Evolutionary conservation across 2,113 vertebrate genomes (phyloP).

Genomic region (Sula dactylatra): DNA sequence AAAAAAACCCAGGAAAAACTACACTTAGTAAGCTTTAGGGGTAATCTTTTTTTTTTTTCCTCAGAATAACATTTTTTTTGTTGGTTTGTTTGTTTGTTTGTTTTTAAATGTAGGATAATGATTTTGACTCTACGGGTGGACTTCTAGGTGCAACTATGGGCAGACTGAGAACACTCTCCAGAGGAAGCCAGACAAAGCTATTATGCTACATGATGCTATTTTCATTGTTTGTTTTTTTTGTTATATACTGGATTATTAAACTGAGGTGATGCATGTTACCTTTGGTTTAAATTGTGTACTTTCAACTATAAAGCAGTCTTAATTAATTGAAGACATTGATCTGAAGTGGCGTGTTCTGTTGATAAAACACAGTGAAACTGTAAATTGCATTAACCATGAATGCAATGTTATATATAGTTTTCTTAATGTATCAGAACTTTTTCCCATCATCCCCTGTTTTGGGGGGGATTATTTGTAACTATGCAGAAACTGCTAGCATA

Average conservation of each 20-base stretch:
- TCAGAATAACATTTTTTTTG: background rate
- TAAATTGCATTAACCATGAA: slow-evolving; percentile 51
- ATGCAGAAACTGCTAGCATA: background rate
- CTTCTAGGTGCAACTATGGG: slow-evolving; percentile 91
- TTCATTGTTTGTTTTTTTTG: slow-evolving; percentile 90
- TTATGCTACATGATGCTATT: slow-evolving; percentile 96
- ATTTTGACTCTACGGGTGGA: slow-evolving; percentile 93
- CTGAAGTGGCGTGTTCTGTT: background rate
- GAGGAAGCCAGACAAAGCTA: slow-evolving; percentile 93
- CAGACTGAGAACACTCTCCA: slow-evolving; percentile 88
- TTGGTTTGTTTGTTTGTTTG: background rate
- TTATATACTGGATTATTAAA: slow-evolving; percentile 96
- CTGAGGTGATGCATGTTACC: slow-evolving; percentile 73
- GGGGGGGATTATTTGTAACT: slow-evolving; percentile 10
- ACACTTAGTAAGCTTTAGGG: background rate
- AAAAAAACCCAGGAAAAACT: background rate
- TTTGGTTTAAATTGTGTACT: slow-evolving; percentile 22
- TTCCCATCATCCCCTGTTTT: slow-evolving; percentile 20
- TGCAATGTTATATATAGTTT: background rate
- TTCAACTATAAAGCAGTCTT: background rate
- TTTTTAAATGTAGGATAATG: slow-evolving; percentile 79
- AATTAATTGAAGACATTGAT: background rate
- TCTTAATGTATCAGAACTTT: background rate
- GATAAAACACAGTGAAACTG: slow-evolving; percentile 5
- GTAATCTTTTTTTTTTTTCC: background rate